These are phyloP conservation scores for Thecocarcelia acutangulata DNA, from an alignment of 2,888 invertebrate genomes.

Conservation along the genomic window DNA sequence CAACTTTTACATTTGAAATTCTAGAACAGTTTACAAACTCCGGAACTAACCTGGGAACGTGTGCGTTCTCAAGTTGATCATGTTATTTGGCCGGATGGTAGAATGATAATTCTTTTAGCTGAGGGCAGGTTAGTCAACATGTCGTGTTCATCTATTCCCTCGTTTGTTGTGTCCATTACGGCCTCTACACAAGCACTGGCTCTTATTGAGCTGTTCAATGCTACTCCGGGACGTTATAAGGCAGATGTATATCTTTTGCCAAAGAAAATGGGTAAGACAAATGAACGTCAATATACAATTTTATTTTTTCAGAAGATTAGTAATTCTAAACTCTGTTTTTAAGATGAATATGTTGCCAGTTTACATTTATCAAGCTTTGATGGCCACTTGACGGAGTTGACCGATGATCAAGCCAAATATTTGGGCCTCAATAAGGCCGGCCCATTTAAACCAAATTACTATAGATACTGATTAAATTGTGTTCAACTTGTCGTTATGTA, in stretches of 20 bases:
- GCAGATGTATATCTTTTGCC: conserved; percentile 98
- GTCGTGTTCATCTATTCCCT: conserved; percentile 97
- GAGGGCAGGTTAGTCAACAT: conserved; percentile 97
- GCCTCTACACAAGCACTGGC: conserved; percentile 98
- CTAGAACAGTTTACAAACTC: conserved; percentile 93
- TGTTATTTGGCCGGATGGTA: conserved; percentile 98
- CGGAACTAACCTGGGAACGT: conserved; percentile 97
- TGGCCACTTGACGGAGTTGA: conserved; percentile 96
- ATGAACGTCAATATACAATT: too few species aligned
- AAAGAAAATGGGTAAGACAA: conserved; percentile 94
- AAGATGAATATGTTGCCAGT: conserved; percentile 98
- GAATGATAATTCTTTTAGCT: conserved; percentile 94
- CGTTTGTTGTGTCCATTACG: conserved; percentile 98
- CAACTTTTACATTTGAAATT: conserved; percentile 69
- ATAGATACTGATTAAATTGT: conserved; percentile 85
- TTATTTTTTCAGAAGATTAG: too few species aligned
- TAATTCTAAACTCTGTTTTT: conserved; percentile 1
- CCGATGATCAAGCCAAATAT: conserved; percentile 98
- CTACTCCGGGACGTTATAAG: conserved; percentile 96
- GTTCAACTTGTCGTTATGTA: background rate
- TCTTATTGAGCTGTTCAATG: conserved; percentile 97
- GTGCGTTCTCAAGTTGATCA: conserved; percentile 98
- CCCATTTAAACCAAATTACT: conserved; percentile 99
- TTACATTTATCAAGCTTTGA: conserved; percentile 98
- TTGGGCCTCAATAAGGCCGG: conserved; percentile 98